Evolutionary conservation across 1,140 invertebrate genomes (phyloP).

Genomic region (Leptopilina boulardi): DNA sequence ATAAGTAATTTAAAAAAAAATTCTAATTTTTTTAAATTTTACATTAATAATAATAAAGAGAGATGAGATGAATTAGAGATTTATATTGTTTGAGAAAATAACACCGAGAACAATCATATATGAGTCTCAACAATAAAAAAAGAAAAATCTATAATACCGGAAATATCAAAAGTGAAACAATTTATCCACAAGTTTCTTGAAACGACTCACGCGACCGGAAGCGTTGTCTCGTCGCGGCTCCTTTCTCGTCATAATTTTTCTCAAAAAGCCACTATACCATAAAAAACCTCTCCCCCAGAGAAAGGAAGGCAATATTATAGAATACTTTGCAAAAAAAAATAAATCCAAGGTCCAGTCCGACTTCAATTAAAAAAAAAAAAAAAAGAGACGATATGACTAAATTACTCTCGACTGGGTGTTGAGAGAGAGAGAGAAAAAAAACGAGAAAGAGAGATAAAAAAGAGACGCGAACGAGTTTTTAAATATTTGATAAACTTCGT

Average conservation of each 20-base stretch:
- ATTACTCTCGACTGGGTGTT: not conserved
- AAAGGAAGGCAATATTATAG: not conserved
- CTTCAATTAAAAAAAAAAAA: too few species aligned
- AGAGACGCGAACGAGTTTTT: conserved; percentile 40
- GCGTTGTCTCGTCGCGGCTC: not conserved
- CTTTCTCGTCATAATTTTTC: conserved; percentile 11
- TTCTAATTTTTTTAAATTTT: too few species aligned
- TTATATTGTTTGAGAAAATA: not conserved
- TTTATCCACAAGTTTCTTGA: not conserved
- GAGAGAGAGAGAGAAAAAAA: not conserved
- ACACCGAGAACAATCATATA: not conserved
- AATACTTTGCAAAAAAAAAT: too few species aligned
- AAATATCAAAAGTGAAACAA: conserved; percentile 1
- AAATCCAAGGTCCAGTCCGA: too few species aligned
- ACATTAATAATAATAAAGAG: too few species aligned
- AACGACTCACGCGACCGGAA: not conserved
- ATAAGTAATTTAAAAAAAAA: too few species aligned
- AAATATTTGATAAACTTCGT: conserved; percentile 54
- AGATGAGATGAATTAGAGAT: not conserved
- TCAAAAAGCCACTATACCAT: conserved; percentile 13
- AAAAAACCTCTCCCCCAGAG: not conserved
- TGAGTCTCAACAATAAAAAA: not conserved
- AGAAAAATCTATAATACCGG: not conserved
- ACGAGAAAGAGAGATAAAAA: conserved; percentile 11
- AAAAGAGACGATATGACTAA: not conserved